Conservation (phyloP, 2,113 vertebrate species). For the Cavia aperea region DNA sequence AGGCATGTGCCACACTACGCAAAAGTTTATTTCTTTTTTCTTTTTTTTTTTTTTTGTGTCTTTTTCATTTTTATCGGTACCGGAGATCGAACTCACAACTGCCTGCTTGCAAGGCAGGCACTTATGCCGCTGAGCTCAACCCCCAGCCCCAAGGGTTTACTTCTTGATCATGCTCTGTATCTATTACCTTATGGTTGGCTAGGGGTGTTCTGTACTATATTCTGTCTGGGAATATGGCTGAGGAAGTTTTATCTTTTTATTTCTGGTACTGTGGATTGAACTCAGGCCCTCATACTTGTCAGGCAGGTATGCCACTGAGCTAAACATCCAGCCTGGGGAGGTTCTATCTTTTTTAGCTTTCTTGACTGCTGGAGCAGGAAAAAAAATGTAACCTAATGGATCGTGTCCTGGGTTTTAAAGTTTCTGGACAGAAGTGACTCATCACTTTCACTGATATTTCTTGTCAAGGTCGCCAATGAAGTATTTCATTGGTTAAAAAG, state of each 20-base stretch:
- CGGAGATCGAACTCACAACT: too few species aligned
- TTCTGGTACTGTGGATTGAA: too few species aligned
- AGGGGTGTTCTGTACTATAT: not conserved
- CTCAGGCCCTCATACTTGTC: too few species aligned
- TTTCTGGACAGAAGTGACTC: constrained; percentile 5
- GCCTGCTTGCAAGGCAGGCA: too few species aligned
- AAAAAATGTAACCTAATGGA: not conserved
- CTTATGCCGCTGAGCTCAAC: too few species aligned
- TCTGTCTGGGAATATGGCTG: not conserved
- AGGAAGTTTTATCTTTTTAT: not conserved
- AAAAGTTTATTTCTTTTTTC: not conserved
- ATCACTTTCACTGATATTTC: not conserved
- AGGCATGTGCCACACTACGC: not conserved
- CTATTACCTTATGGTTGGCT: not conserved
- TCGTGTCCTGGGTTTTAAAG: not conserved
- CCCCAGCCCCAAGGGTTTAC: not conserved
- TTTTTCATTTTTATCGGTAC: too few species aligned
- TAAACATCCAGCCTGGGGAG: not conserved
- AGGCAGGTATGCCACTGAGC: too few species aligned
- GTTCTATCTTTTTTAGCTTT: not conserved
- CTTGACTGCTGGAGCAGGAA: not conserved
- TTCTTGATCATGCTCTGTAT: not conserved
- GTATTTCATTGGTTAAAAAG: constrained; percentile 34
- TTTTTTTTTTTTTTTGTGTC: too few species aligned
- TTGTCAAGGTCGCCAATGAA: too few species aligned